Base-by-base conservation (phyloP, 2,113 vertebrate genomes). In the Cepphus grylle region DNA sequence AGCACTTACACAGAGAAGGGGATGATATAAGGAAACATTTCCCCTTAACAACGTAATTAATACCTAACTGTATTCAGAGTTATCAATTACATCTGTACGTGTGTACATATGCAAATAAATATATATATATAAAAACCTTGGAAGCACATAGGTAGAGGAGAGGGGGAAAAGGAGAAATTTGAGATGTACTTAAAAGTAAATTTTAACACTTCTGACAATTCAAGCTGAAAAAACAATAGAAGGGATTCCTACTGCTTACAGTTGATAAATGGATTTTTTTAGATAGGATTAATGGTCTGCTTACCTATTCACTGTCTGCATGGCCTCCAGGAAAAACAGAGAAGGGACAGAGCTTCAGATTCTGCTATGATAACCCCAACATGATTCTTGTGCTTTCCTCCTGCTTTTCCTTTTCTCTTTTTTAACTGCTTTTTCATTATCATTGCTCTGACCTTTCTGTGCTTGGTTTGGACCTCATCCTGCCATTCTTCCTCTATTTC, bases 191-290 rank as follows among this genome's bases (percentile, higher is more conserved):
- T 76, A n/a, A 56, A 67, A 84, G 62, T 61, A 42, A 93, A 30
- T 81, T 72, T 74, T 53, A 53, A 81, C 88, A 56, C 47, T 94
- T 95, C 86, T 36, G 63, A 81, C 59, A 92, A 73, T 71, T 89
- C 52, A 89, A 97, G 85, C 88, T 96, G 88, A 80, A 91, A 94
- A 97, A 97, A 88, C 71, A 95, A 80, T 22, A 77, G 56, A 32
- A 94, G 29, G 65, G 53, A 72, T 90, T 90, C 78, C 84, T 73
- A 21, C 81, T 40, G 66, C 49, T 91, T 38, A 40, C 30, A 70
- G 22, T 9, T 80, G 93, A 90, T 42, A 90, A 93, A 79, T 23
- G 78, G 45, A 67, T 85, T 86, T 94, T 93, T 93, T 96, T 78
- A 82, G 50, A 43, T 22, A 25, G 81, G 32, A 91, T 87, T 91